Percentiles rank a stretch among this genome's conserved stretches.
These are phyloP conservation scores for Sycophila texana DNA, from an alignment of 2,888 invertebrate genomes.

Conservation along the genomic window DNA sequence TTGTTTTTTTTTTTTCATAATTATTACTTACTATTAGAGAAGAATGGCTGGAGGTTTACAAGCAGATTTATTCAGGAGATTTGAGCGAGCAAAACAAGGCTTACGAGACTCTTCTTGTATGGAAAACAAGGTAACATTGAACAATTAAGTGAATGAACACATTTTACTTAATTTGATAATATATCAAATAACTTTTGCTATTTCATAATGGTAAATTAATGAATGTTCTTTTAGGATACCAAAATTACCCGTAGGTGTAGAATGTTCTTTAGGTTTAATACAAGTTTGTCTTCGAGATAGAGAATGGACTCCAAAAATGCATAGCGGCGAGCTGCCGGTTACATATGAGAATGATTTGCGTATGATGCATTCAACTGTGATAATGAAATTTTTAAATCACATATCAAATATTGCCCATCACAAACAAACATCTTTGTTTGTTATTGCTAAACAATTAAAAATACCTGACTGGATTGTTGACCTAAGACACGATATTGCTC, in stretches of 20 bases:
- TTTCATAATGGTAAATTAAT: background rate
- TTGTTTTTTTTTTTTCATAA: no score
- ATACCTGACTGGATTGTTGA: constrained; percentile 89
- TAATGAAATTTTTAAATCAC: constrained; percentile 83
- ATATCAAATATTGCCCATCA: constrained; percentile 79
- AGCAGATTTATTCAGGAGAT: constrained; percentile 70
- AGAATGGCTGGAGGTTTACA: constrained; percentile 71
- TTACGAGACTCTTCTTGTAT: constrained; percentile 68
- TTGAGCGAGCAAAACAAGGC: constrained; percentile 64
- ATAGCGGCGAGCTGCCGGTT: constrained; percentile 64
- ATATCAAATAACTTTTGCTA: no score
- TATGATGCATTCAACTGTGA: constrained; percentile 80
- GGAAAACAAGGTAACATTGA: constrained; percentile 70
- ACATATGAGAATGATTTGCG: constrained; percentile 76
- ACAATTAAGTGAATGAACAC: background rate
- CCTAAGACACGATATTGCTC: constrained; percentile 87
- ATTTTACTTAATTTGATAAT: background rate
- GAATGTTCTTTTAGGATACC: constrained; percentile 62
- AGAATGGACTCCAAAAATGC: constrained; percentile 69
- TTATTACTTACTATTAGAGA: constrained; percentile 58
- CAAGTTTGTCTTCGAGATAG: constrained; percentile 70
- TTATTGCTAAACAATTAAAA: constrained; percentile 81
- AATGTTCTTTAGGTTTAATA: constrained; percentile 70
- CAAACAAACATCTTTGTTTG: constrained; percentile 77
- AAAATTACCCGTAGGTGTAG: constrained; percentile 70